These are phyloP conservation scores for Cloeon dipterum DNA, from an alignment of 2,888 invertebrate species.

Conservation along the genomic window DNA sequence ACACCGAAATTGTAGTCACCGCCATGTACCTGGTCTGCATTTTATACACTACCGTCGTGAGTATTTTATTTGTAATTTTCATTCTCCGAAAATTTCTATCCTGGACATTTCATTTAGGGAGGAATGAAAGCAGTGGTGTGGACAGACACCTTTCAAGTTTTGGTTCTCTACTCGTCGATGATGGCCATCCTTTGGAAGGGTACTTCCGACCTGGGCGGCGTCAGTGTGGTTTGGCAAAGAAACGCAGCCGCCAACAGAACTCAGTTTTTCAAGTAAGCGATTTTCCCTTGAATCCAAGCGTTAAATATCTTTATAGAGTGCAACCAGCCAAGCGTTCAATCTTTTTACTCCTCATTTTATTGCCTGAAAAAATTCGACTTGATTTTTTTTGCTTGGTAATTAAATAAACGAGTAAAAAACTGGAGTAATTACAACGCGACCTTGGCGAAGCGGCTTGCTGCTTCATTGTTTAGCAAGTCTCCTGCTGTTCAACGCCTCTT, in stretches of 20 bases:
- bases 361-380: no score
- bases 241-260: conserved; percentile 11
- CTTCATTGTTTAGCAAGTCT: no score
- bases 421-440: no score
- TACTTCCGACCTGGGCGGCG: conserved; percentile 16
- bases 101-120: conserved; percentile 12
- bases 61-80: conserved; percentile 11
- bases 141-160: conserved; percentile 19
- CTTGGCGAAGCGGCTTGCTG: no score
- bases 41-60: conserved; percentile 27
- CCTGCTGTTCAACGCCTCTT: no score
- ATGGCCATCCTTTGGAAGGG: conserved; percentile 17
- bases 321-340: no score
- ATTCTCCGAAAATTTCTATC: neutral
- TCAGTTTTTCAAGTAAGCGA: conserved; percentile 13
- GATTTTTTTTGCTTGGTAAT: no score
- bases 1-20: conserved; percentile 23
- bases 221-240: conserved; percentile 14
- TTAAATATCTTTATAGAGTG: no score
- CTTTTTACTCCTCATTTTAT: no score
- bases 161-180: conserved; percentile 16
- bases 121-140: conserved; percentile 20
- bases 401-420: no score
- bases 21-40: conserved; percentile 27
- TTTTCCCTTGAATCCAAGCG: no score